Conservation (phyloP, 2,888 invertebrate species). For the Diarsia rubi region DNA sequence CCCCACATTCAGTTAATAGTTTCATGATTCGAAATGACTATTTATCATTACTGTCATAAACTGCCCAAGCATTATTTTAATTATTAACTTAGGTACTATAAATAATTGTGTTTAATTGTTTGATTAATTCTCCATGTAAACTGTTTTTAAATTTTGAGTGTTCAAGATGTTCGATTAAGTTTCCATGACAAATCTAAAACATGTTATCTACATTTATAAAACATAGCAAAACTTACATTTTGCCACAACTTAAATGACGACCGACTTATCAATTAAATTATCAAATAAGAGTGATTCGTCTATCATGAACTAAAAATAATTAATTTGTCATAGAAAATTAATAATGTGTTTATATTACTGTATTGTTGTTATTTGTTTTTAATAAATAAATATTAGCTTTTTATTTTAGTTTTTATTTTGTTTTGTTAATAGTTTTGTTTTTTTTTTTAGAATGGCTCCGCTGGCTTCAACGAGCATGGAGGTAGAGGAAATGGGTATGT, state of each 20-base stretch:
- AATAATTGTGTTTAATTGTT: slow-evolving; percentile 48
- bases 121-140: slow-evolving; percentile 69
- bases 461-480: slow-evolving; percentile 94
- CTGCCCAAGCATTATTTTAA: slow-evolving; percentile 43
- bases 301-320: background rate
- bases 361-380: slow-evolving; percentile 68
- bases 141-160: slow-evolving; percentile 39
- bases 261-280: background rate
- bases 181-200: slow-evolving; percentile 56
- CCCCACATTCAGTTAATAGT: slow-evolving; percentile 31
- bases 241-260: background rate
- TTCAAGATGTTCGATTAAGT: slow-evolving; percentile 43
- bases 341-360: slow-evolving; percentile 30
- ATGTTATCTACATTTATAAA: background rate
- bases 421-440: slow-evolving; percentile 75
- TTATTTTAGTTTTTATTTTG: slow-evolving; percentile 78
- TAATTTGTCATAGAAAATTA: slow-evolving; percentile 60
- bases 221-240: background rate
- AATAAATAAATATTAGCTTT: slow-evolving; percentile 80
- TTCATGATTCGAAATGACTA: slow-evolving; percentile 2
- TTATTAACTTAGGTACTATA: slow-evolving; percentile 29
- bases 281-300: background rate
- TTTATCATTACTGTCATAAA: slow-evolving; percentile 15
- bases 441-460: slow-evolving; percentile 96
- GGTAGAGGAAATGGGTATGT: slow-evolving; percentile 96